phyloP scores from a whole-genome alignment of 2,113 vertebrate species.

The Catharus fuscescens region DNA sequence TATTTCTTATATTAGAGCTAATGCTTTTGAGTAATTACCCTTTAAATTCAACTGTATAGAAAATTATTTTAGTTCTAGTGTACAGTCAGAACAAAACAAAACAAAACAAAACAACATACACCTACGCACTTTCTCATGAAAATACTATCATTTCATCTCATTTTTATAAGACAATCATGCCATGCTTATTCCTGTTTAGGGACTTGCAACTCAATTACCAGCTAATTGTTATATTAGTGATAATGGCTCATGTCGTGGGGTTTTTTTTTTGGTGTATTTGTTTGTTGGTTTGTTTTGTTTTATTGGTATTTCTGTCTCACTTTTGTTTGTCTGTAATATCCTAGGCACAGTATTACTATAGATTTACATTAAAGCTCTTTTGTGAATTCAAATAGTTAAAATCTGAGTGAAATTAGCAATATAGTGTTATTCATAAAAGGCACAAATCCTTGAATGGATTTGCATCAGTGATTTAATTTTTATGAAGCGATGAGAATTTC shows the following conservation, averaged over 20 bases:
- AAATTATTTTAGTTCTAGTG: not conserved
- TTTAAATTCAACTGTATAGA: not conserved
- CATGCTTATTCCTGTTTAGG: not conserved
- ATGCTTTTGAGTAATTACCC: not conserved
- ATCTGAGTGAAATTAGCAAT: not conserved
- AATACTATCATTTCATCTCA: not conserved
- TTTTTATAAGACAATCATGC: not conserved
- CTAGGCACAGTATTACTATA: not conserved
- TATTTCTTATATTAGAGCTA: not conserved
- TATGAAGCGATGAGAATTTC: not conserved
- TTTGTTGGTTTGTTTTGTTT: not conserved
- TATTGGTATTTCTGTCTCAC: not conserved
- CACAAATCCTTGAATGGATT: not conserved
- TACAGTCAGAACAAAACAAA: not conserved
- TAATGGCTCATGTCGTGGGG: accelerated
- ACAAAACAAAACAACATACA: not conserved
- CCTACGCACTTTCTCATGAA: not conserved
- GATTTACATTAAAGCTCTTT: not conserved
- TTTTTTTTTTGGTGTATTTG: accelerated
- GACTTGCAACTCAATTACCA: not conserved
- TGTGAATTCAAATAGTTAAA: not conserved
- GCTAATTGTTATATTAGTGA: not conserved
- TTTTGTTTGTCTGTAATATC: not conserved
- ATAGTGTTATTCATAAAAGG: not conserved
- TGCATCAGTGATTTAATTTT: not conserved